These are phyloP conservation scores for Panagrolaimus sp. DNA, from an alignment of 1,140 invertebrate genomes.

Conservation along the genomic window DNA sequence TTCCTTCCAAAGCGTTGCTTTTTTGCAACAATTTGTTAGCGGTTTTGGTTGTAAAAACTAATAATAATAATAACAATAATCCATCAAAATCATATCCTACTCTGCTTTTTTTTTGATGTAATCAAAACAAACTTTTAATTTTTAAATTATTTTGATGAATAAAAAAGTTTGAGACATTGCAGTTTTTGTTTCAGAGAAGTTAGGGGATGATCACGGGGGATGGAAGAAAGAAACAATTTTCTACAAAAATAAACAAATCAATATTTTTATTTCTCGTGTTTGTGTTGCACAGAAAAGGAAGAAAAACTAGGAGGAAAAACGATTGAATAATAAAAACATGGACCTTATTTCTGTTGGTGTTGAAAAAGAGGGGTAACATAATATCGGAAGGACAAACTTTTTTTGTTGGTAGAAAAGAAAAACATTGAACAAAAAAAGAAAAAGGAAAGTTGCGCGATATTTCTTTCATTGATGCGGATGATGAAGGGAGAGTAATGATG, in stretches of 20 bases:
- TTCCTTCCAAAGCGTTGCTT: too few relatives aligned
- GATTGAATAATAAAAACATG: too few relatives aligned
- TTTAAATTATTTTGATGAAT: conserved; percentile 88
- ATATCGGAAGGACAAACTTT: too few relatives aligned
- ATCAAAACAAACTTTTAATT: conserved; percentile 70
- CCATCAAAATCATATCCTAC: conserved; percentile 80
- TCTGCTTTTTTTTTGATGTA: conserved; percentile 87
- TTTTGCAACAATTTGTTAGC: too few relatives aligned
- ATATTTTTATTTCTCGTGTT: conserved; percentile 74
- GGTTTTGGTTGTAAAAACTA: too few relatives aligned
- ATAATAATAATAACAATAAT: conserved; percentile 66
- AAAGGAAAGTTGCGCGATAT: conserved; percentile 47
- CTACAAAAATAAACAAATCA: conserved; percentile 69
- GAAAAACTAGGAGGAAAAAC: conserved; percentile 58
- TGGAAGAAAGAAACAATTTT: conserved; percentile 4
- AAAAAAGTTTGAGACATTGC: conserved; percentile 79
- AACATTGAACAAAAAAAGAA: conserved; percentile 65
- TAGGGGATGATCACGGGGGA: conserved; percentile 62
- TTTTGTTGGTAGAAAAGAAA: conserved; percentile 74
- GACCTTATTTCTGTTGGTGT: too few relatives aligned
- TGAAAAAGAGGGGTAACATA: too few relatives aligned
- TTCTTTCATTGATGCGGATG: too few relatives aligned
- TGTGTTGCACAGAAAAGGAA: conserved; percentile 65
- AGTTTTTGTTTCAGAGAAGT: conserved; percentile 88
- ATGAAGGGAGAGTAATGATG: conserved; percentile 60